Conservation (phyloP, 1,140 invertebrate species). For the Stegodyphus mimosarum region DNA sequence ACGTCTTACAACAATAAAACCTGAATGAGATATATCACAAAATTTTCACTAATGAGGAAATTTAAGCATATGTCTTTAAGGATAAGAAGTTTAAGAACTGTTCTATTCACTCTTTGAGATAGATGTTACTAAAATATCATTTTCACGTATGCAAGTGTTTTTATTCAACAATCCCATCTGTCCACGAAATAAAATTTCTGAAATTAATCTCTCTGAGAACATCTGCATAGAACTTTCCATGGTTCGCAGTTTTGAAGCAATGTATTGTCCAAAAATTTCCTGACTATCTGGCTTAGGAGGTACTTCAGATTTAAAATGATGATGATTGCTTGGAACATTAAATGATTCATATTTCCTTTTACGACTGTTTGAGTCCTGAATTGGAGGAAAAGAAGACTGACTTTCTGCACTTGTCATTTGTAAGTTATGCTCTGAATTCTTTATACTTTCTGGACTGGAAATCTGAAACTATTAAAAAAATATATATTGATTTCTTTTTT, state of each 20-base stretch:
- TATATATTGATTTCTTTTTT: no score
- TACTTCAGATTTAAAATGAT: background rate
- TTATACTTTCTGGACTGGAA: background rate
- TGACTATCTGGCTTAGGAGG: background rate
- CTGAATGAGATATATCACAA: background rate
- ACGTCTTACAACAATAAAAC: no score
- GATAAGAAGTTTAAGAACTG: background rate
- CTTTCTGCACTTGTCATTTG: no score
- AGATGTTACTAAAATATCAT: background rate
- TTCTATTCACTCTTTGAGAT: no score
- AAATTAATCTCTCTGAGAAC: slow-evolving; percentile 41
- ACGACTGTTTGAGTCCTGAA: no score
- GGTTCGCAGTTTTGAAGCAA: slow-evolving; percentile 18
- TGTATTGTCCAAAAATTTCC: slow-evolving; percentile 26
- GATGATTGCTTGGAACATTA: no score
- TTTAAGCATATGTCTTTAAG: background rate
- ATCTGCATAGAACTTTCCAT: slow-evolving; percentile 27
- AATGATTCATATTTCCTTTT: no score
- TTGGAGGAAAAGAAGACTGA: no score
- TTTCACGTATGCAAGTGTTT: background rate
- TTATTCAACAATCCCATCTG: slow-evolving; percentile 25
- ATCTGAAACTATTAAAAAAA: background rate
- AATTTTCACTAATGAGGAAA: slow-evolving; percentile 6
- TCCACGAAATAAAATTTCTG: slow-evolving; percentile 28
- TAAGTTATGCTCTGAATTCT: background rate